Percentiles rank a stretch among this genome's conserved stretches.
phyloP scores from a whole-genome alignment of 2,888 invertebrate genomes.

The Chrysina gloriosa region DNA sequence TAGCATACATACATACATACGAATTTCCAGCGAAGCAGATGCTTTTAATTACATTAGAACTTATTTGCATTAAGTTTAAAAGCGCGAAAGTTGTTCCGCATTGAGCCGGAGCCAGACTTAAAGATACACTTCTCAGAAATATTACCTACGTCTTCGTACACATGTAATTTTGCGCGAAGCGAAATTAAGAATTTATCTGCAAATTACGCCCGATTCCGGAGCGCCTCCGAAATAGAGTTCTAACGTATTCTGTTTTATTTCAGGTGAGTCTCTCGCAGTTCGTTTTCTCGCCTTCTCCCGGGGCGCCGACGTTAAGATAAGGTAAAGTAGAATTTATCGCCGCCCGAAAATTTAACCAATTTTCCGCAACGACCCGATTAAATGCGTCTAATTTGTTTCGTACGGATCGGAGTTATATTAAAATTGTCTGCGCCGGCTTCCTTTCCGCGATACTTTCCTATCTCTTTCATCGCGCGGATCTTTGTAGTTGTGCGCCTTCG shows the following conservation, averaged over 20 bases:
- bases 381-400: conserved; percentile 65
- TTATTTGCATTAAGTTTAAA: not conserved
- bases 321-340: conserved; percentile 65
- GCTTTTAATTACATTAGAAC: conserved; percentile 4
- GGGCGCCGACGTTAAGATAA: conserved; percentile 59
- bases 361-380: conserved; percentile 64
- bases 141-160: conserved; percentile 7
- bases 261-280: conserved; percentile 57
- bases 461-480: not conserved
- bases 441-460: not conserved
- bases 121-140: not conserved
- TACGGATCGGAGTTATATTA: conserved; percentile 60
- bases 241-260: conserved; percentile 56
- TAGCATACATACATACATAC: too few species aligned
- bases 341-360: conserved; percentile 63
- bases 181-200: conserved; percentile 33
- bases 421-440: conserved; percentile 53
- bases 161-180: conserved; percentile 12
- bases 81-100: too few species aligned
- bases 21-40: not conserved
- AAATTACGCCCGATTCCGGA: conserved; percentile 12
- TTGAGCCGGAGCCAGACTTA: not conserved
- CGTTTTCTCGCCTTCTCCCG: conserved; percentile 29
- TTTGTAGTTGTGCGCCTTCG: not conserved
- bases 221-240: conserved; percentile 35